Evolutionary conservation across 1,140 invertebrate genomes (phyloP).

Genomic region (Nylanderia fulva): DNA sequence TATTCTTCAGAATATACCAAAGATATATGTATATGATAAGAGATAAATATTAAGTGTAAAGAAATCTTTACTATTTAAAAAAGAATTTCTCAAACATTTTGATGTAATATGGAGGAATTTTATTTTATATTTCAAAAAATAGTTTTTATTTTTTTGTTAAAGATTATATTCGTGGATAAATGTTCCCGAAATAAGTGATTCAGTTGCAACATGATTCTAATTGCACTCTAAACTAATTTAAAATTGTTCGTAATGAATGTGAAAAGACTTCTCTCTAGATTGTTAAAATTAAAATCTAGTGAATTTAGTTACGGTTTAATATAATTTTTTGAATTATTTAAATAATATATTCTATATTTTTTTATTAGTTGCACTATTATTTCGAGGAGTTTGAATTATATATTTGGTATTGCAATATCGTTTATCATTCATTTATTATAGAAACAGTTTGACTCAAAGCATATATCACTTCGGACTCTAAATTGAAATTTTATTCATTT

Average conservation of each 20-base stretch:
- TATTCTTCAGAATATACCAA: neutral
- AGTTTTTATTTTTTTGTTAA: neutral
- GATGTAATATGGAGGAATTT: neutral
- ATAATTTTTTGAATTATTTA: neutral
- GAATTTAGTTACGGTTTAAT: neutral
- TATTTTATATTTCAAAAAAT: neutral
- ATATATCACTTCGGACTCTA: constrained; percentile 7
- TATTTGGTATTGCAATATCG: neutral
- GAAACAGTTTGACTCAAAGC: constrained; percentile 26
- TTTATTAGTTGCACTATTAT: constrained; percentile 8
- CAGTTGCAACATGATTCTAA: neutral
- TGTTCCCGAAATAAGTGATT: neutral
- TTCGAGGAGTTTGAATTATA: neutral
- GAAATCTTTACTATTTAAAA: neutral
- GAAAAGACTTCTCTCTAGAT: neutral
- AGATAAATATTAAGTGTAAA: neutral
- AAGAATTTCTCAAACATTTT: neutral
- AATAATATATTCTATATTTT: neutral
- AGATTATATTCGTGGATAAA: neutral
- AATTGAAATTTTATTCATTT: constrained; percentile 44
- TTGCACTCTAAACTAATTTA: neutral
- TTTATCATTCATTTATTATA: constrained; percentile 19
- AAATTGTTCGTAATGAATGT: neutral
- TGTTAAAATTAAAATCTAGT: neutral
- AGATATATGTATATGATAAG: neutral